Conservation (phyloP, 2,797 vertebrate genomes). For the Sparidentex hasta region DNA sequence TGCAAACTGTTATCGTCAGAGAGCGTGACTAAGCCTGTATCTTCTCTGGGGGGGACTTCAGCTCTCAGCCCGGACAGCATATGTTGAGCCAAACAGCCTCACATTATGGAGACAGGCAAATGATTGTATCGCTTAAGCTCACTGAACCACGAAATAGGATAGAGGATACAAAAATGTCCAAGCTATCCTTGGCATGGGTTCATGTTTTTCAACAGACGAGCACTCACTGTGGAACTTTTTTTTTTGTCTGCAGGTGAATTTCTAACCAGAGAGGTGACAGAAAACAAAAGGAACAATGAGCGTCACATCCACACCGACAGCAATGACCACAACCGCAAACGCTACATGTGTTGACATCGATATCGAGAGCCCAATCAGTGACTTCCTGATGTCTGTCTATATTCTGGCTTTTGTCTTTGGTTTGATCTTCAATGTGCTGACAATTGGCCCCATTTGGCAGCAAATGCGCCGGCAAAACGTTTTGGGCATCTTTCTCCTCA, state of each 20-base stretch:
- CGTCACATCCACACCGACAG: rapidly evolving
- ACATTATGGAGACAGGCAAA: slow-evolving; percentile 7
- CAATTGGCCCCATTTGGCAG: slow-evolving; percentile 81
- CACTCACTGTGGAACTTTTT: not conserved
- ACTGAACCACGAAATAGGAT: slow-evolving; percentile 47
- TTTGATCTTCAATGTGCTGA: slow-evolving; percentile 83
- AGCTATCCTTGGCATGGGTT: not conserved
- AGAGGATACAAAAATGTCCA: slow-evolving; percentile 20
- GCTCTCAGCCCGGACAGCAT: slow-evolving; percentile 11
- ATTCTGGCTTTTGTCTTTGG: slow-evolving; percentile 83
- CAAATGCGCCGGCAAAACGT: slow-evolving; percentile 82
- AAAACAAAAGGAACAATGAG: slow-evolving; percentile 47
- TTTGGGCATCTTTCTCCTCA: slow-evolving; percentile 85
- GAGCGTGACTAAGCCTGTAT: slow-evolving; percentile 38
- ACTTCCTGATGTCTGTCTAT: slow-evolving; percentile 83
- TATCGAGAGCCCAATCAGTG: slow-evolving; percentile 40
- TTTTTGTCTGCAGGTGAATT: slow-evolving; percentile 49
- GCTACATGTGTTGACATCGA: slow-evolving; percentile 65
- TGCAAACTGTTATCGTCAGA: slow-evolving; percentile 20
- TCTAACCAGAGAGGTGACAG: slow-evolving; percentile 19
- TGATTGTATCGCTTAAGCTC: slow-evolving; percentile 19
- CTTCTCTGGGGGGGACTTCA: not conserved
- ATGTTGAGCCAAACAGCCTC: slow-evolving; percentile 21
- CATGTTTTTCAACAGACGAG: not conserved
- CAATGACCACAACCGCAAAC: not conserved